Base-by-base conservation (phyloP, 2,797 vertebrate species). In the Sarcoramphus papa region DNA sequence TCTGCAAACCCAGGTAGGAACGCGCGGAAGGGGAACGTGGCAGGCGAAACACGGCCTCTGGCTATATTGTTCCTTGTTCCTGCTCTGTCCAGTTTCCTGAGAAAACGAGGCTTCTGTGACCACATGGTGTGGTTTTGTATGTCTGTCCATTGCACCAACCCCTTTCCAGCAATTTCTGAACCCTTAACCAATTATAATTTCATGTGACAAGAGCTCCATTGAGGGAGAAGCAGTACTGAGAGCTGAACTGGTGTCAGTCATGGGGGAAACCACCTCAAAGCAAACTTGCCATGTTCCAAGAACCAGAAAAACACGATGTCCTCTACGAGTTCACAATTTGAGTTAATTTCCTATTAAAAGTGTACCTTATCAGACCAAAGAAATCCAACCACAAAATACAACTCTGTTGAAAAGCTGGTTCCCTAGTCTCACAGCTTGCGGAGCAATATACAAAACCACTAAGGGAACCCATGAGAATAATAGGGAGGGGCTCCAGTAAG, bases 1-100 rank as follows among this genome's bases (percentile, higher is more conserved):
- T 54, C 45, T 60, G 31, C 68, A 82, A 59, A 70, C 21, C 27
- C 37, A 33, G 51, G 37, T 6, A 51, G 33, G 31, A 84, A 57
- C 0, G 3, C 1, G 0, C 4, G 4, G 33, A 65, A 73, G 19
- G 47, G 75, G 87, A 76, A 50, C 0, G 1, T 1, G 51, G 30
- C 70, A 69, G 47, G 53, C 22, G 88, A 73, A 87, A 48, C 19
- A 57, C 0, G 0, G 51, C 23, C 63, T 56, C 63, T 92, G 70
- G 41, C 20, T 89, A 8, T 43, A 27, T 7, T 33, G 14, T 2
- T 63, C 35, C 51, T 7, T 41, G 23, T 4, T 81, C 40, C 43
- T 57, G 37, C 23, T 91, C 56, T 70, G 60, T 4, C 31, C 41
- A 18, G 8, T 30, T 63, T 63, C 45, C 60, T 13, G 37, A 87